phyloP scores from a whole-genome alignment of 1,140 invertebrate genomes.

The Brachystomella parvula region DNA sequence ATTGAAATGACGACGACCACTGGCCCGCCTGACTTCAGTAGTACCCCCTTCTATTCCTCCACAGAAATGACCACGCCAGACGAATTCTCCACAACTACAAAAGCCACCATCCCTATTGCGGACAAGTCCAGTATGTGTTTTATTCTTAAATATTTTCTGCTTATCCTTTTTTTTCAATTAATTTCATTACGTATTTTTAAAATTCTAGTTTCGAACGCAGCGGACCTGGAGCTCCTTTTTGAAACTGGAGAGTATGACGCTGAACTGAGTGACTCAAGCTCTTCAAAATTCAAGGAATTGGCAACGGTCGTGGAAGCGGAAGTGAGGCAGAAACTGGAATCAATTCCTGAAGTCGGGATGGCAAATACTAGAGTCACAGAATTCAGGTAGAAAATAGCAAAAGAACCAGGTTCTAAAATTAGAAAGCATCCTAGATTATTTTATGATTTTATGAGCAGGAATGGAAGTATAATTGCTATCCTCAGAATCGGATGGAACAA shows the following conservation, averaged over 20 bases:
- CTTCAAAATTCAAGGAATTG: slow-evolving; percentile 54
- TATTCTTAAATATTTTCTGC: background rate
- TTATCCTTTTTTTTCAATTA: background rate
- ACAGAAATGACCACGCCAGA: background rate
- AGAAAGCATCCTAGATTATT: slow-evolving; percentile 38
- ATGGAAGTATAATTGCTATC: slow-evolving; percentile 55
- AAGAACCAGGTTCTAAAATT: background rate
- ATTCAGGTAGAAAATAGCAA: slow-evolving; percentile 24
- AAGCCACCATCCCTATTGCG: slow-evolving; percentile 2
- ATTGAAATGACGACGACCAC: slow-evolving; percentile 5
- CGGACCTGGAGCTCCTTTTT: slow-evolving; percentile 58
- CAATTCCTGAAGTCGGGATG: slow-evolving; percentile 10
- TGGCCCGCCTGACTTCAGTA: too few species aligned
- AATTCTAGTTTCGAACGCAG: slow-evolving; percentile 54
- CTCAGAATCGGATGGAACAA: slow-evolving; percentile 55
- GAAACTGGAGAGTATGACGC: slow-evolving; percentile 56
- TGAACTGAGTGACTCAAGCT: slow-evolving; percentile 52
- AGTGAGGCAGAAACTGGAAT: slow-evolving; percentile 31
- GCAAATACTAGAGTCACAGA: slow-evolving; percentile 18
- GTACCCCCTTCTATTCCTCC: too few species aligned
- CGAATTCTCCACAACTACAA: too few species aligned
- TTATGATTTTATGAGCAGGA: slow-evolving; percentile 42
- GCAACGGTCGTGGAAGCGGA: slow-evolving; percentile 50
- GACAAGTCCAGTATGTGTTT: slow-evolving; percentile 13
- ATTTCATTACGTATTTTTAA: slow-evolving; percentile 10